These are phyloP conservation scores for Plectrocnemia conspersa DNA, from an alignment of 1,140 invertebrate species.

Conservation along the genomic window DNA sequence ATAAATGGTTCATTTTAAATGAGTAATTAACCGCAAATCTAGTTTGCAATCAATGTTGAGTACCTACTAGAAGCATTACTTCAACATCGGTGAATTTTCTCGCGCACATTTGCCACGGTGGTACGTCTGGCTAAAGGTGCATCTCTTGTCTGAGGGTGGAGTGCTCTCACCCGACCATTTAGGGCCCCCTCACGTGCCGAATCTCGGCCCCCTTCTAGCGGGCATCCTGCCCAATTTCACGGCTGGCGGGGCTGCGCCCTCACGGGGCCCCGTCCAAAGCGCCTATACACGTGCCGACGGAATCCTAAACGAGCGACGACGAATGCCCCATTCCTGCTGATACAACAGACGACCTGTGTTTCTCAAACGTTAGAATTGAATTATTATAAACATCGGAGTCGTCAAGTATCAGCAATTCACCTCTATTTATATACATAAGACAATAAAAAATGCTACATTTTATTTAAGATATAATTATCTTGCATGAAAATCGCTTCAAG, in stretches of 20 bases:
- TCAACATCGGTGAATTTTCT: too few relatives aligned
- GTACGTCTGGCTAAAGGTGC: too few relatives aligned
- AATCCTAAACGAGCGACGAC: conserved; percentile 15
- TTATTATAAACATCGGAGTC: not conserved
- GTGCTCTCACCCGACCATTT: too few relatives aligned
- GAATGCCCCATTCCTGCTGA: conserved; percentile 4
- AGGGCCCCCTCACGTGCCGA: too few relatives aligned
- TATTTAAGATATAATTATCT: not conserved
- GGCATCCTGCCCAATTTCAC: conserved; percentile 26
- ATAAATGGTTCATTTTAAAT: too few relatives aligned
- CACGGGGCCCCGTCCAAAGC: not conserved
- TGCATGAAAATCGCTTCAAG: not conserved
- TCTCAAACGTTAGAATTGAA: not conserved
- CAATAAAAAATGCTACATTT: not conserved
- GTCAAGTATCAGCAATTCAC: not conserved
- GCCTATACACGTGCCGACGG: not conserved
- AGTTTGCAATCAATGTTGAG: too few relatives aligned
- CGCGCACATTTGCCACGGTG: too few relatives aligned
- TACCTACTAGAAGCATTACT: too few relatives aligned
- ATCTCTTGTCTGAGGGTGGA: too few relatives aligned
- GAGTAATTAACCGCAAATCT: too few relatives aligned
- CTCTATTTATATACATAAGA: not conserved
- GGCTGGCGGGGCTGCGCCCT: conserved; percentile 3
- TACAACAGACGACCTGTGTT: not conserved
- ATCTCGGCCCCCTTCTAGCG: too few relatives aligned